Conservation (phyloP, 2,797 vertebrate species). For the Melanotaenia parkinsoni region DNA sequence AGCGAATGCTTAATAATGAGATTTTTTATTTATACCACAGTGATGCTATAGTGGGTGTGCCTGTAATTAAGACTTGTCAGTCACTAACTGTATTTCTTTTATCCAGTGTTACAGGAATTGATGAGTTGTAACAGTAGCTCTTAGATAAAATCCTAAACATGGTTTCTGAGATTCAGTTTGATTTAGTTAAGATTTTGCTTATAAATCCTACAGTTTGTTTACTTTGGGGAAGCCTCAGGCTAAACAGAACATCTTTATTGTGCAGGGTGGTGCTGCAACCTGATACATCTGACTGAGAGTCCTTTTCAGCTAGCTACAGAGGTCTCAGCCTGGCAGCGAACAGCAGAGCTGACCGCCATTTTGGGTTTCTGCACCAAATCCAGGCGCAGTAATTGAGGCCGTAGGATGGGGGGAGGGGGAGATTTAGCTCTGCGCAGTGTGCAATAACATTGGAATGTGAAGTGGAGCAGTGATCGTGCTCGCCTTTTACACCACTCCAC, state of each 20-base stretch:
- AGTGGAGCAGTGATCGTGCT: slow-evolving; percentile 39
- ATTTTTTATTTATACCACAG: background rate
- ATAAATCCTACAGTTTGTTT: slow-evolving; percentile 1
- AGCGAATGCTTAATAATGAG: background rate
- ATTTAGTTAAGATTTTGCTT: background rate
- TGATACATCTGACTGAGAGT: slow-evolving; percentile 44
- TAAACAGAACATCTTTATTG: slow-evolving; percentile 19
- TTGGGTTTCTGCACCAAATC: slow-evolving; percentile 71
- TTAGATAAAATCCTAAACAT: background rate
- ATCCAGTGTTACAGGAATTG: background rate
- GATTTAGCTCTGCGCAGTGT: slow-evolving; percentile 56
- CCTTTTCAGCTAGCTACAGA: slow-evolving; percentile 70
- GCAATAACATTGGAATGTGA: slow-evolving; percentile 74
- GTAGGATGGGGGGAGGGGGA: slow-evolving; percentile 60
- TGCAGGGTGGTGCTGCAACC: slow-evolving; percentile 36
- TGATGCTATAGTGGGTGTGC: background rate
- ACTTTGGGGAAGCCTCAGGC: slow-evolving; percentile 8
- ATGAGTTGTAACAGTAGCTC: background rate
- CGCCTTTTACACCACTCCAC: slow-evolving; percentile 22
- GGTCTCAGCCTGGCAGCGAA: slow-evolving; percentile 59
- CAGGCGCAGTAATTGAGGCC: slow-evolving; percentile 66
- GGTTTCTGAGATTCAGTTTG: slow-evolving; percentile 1
- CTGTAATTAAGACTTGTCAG: background rate
- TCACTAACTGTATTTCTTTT: background rate
- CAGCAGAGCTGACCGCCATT: slow-evolving; percentile 77